A percentile compares a stretch with the other conserved stretches of the same genome.
Evolutionary conservation across 2,113 vertebrate genomes (phyloP).

Genomic region (Phyllostomus hastatus): DNA sequence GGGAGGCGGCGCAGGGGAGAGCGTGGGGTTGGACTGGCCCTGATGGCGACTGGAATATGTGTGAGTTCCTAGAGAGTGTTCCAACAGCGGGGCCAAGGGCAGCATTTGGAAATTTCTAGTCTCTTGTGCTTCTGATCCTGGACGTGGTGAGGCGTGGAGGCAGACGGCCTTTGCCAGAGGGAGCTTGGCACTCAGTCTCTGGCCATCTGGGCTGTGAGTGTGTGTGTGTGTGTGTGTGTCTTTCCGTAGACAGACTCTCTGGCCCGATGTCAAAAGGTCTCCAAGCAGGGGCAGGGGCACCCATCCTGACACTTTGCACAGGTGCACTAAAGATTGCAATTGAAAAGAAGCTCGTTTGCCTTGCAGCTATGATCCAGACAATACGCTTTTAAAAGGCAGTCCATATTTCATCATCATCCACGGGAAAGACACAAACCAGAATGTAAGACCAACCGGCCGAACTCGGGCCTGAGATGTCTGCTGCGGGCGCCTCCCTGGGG

Average conservation of each 20-base stretch:
- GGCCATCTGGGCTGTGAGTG: conserved; percentile 37
- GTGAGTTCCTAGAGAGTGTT: background rate
- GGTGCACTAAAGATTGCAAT: background rate
- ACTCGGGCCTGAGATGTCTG: background rate
- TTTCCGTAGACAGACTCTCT: background rate
- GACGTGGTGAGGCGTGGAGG: background rate
- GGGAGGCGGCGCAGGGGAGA: background rate
- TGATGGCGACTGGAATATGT: background rate
- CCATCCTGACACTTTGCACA: background rate
- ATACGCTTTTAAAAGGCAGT: background rate
- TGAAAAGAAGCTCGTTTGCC: background rate
- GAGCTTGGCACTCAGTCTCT: conserved; percentile 28
- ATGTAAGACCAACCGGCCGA: background rate
- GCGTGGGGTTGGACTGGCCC: background rate
- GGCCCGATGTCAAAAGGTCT: background rate
- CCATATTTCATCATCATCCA: background rate
- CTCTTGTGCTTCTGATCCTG: conserved; percentile 3
- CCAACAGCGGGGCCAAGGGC: background rate
- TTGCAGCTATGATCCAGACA: background rate
- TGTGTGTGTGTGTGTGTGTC: background rate
- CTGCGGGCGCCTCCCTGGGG: background rate
- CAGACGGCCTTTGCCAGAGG: conserved; percentile 36
- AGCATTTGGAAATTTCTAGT: background rate
- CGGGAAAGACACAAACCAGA: background rate
- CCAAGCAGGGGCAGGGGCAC: background rate